Base-by-base conservation (phyloP, 2,113 vertebrate genomes). In the Sylvietta virens region DNA sequence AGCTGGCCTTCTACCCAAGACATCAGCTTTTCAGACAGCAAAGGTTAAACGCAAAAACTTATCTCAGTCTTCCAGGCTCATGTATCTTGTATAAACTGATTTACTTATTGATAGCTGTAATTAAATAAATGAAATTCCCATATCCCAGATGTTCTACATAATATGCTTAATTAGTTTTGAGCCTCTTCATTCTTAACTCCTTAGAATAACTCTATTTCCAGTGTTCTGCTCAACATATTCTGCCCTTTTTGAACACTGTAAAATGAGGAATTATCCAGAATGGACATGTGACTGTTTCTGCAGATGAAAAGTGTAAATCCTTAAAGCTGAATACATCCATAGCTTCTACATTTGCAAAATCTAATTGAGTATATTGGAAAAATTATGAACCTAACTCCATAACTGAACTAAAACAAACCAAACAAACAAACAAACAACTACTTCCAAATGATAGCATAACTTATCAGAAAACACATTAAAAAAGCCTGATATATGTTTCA, bases 41-140 rank as follows among this genome's bases (percentile, higher is more conserved):
- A 89, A 93, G 47, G 90, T 88, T 96, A 92, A 97, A 96, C 15
- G 61, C 39, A 88, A 85, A 97, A 72, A 51, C 26, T 83, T 96
- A 97, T 80, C 93, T 96, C 48, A 7, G 60, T 61, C 71, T 94
- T 91, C 39, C 45, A 94, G 88, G 48, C 65, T 86, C 44, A 58
- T 92, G 37, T 74, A 76, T 82, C 77, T 28, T 50, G 62, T 82
- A 22, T 92, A 89, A 89, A 81, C 64, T 90, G 96, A 92, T 91
- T 85, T 93, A 26, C 50, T 42, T 64, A 57, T 62, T 35, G 82
- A 85, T 95, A 86, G 53, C 37, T 93, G n/a, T 83, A 95, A 94
- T 97, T 94, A 96, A 97, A 89, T 94, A 83, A 91, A 31, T 58
- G 74, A 74, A 92, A 90, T 94, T 94, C 70, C 71, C 74, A 81